Conservation (phyloP, 2,797 vertebrate species). For the Squalus acanthias region DNA sequence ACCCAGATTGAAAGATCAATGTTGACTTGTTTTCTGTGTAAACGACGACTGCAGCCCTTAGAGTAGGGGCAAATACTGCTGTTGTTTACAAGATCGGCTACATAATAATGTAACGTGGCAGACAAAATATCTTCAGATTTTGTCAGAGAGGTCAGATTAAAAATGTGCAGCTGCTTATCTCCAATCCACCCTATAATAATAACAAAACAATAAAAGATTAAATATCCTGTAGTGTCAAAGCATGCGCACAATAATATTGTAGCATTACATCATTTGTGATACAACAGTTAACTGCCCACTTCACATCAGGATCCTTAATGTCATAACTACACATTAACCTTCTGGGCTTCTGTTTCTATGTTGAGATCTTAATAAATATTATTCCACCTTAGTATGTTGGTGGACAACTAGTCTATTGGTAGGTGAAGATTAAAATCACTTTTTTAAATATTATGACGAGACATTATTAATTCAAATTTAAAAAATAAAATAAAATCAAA, state of each 20-base stretch:
- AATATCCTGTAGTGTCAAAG: not conserved
- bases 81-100: constrained; percentile 64
- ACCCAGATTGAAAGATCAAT: constrained; percentile 73
- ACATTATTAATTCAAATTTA: not conserved
- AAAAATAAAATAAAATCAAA: not conserved
- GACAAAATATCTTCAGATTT: constrained; percentile 85
- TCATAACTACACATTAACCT: not conserved
- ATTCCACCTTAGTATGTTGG: not conserved
- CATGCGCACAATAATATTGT: not conserved
- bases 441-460: not conserved
- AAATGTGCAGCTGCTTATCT: constrained; percentile 68
- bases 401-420: not conserved
- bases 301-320: not conserved
- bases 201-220: not conserved
- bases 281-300: constrained; percentile 16
- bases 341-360: not conserved
- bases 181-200: constrained; percentile 63
- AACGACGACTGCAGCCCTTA: constrained; percentile 48
- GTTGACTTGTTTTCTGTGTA: constrained; percentile 55
- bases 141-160: constrained; percentile 87
- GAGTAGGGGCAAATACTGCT: constrained; percentile 53
- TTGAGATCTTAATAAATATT: not conserved
- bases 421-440: not conserved
- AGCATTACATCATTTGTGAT: not conserved
- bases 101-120: constrained; percentile 78